Evolutionary conservation across 2,113 vertebrate genomes (phyloP), one percentile per base, ranked within the genome.

Genomic region (Cheilinus undulatus): DNA sequence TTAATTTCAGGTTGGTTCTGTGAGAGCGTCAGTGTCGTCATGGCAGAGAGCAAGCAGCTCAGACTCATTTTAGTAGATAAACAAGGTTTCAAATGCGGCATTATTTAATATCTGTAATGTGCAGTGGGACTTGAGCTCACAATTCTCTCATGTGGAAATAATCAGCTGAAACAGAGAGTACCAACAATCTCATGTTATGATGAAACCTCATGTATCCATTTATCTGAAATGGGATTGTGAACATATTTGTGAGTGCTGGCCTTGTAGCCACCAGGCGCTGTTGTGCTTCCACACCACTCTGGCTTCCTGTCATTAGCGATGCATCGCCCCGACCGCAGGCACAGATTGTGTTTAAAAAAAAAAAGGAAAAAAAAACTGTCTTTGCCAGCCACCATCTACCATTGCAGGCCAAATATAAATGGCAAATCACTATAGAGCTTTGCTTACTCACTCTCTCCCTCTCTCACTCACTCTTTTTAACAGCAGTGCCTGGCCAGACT

Each of bases 311-410:
- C 90, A 92, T 93, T 92, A 92, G 86, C 86, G 67, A 91, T 84
- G 86, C 91, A 92, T 89, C 87, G 88, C 85, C 89, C 88, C 78
- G 83, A 89, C 87, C 88, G 79, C 84, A 86, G 82, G 84, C 90
- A 91, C 92, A 92, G 89, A 93, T 91, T 93, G 90, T 90, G 84
- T 92, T 90, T 86, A 32, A 74, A 76, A 78, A 83, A 86, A 89
- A 84, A 88, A 57, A 64, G 74, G 72, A 88, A 87, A 88, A 87
- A 82, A 82, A 79, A 60, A 61, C 19, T 34, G 72, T 75, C 81
- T 80, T 88, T 89, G 89, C 90, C 82, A 78, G 63, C 73, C 81
- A 87, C 88, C 87, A 87, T 90, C 87, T 86, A 89, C 84, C 87
- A 88, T 87, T 68, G 86, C 73, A 83, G 81, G 88, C 90, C 88